phyloP scores from a whole-genome alignment of 2,888 invertebrate genomes.

The Eristalinus sepulchralis region DNA sequence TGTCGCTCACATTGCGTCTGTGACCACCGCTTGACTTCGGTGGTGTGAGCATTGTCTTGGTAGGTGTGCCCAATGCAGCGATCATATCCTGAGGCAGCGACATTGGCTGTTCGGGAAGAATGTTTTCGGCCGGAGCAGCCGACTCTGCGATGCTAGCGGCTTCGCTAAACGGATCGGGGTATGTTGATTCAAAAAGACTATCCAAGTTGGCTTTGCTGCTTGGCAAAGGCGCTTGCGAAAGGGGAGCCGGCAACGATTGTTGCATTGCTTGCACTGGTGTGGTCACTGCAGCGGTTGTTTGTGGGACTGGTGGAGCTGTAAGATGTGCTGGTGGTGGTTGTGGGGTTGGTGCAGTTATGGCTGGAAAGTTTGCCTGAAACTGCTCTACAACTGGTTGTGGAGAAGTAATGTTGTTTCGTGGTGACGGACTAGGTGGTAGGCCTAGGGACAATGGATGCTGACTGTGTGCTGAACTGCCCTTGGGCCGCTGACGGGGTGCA shows the following conservation, averaged over 20 bases:
- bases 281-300: constrained; percentile 45
- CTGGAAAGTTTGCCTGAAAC: constrained; percentile 80
- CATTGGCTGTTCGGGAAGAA: constrained; percentile 55
- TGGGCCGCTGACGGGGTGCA: constrained; percentile 91
- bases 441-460: constrained; percentile 82
- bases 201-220: constrained; percentile 78
- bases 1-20: constrained; percentile 91
- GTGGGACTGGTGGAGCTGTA: constrained; percentile 70
- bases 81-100: constrained; percentile 67
- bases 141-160: constrained; percentile 57
- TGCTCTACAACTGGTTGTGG: constrained; percentile 80
- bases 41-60: constrained; percentile 77
- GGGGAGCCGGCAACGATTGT: constrained; percentile 60
- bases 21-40: constrained; percentile 82
- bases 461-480: constrained; percentile 82
- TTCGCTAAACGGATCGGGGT: constrained; percentile 88
- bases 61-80: constrained; percentile 75
- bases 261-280: constrained; percentile 62
- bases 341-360: constrained; percentile 74
- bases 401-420: constrained; percentile 80
- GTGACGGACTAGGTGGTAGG: constrained; percentile 83
- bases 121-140: constrained; percentile 71
- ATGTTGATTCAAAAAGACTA: constrained; percentile 85
- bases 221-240: constrained; percentile 52
- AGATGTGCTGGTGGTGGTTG: constrained; percentile 71